Conservation (phyloP, 2,888 invertebrate genomes). For the Cryptophagus acutangulus region DNA sequence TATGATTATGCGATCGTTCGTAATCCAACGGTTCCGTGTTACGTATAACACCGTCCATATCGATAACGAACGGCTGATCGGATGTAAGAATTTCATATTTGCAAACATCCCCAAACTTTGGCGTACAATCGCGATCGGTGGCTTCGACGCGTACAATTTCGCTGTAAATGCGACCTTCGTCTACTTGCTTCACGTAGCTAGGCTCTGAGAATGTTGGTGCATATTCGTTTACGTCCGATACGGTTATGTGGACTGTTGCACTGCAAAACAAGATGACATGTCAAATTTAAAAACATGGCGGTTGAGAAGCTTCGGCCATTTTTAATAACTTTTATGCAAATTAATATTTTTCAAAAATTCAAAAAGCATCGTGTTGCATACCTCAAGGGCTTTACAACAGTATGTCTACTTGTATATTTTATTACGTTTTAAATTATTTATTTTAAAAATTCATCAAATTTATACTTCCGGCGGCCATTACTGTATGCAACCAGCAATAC, state of each 20-base stretch:
- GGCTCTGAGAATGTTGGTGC: conserved; percentile 87
- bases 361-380: no score
- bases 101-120: conserved; percentile 92
- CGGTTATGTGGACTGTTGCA: conserved; percentile 89
- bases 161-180: conserved; percentile 85
- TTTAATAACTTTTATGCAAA: no score
- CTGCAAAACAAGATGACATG: no score
- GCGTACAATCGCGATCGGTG: conserved; percentile 91
- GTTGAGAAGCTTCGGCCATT: no score
- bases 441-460: no score
- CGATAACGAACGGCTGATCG: conserved; percentile 86
- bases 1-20: conserved; percentile 91
- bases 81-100: conserved; percentile 93
- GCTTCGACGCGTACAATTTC: conserved; percentile 90
- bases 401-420: no score
- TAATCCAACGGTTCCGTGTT: conserved; percentile 93
- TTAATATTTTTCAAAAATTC: no score
- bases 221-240: conserved; percentile 94
- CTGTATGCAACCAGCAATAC: no score
- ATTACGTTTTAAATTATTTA: no score
- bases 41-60: conserved; percentile 84
- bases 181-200: conserved; percentile 83
- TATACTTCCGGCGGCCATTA: no score
- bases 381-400: no score
- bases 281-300: no score